Percentiles rank a stretch among this genome's conserved stretches.
Conservation (phyloP, 1,140 invertebrate species). For the Cydia splendana region DNA sequence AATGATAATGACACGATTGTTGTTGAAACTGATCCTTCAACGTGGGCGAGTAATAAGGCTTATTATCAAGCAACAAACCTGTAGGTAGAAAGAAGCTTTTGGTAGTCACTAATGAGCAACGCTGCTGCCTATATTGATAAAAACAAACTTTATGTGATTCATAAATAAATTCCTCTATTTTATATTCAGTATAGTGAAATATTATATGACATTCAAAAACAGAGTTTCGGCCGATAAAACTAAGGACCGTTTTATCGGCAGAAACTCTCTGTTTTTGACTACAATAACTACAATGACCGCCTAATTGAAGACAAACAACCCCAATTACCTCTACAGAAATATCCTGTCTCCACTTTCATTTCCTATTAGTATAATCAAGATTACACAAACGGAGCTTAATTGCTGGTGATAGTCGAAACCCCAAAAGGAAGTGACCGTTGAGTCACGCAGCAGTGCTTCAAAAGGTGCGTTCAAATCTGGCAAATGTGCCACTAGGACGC, state of each 20-base stretch:
- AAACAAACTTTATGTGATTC: not conserved
- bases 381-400: constrained; percentile 19
- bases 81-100: no score
- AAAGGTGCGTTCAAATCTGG: not conserved
- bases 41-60: not conserved
- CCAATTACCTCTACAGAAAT: constrained; percentile 1
- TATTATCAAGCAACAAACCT: constrained; percentile 5
- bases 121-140: not conserved
- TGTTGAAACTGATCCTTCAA: not conserved
- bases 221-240: not conserved
- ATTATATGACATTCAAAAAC: no score
- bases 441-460: not conserved
- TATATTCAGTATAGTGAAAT: no score
- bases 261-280: no score
- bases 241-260: no score
- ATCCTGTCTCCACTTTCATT: constrained; percentile 9
- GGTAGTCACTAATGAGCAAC: not conserved
- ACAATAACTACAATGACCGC: no score
- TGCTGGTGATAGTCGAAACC: constrained; percentile 4
- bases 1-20: not conserved
- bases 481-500: not conserved
- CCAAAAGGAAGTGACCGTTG: constrained; percentile 5
- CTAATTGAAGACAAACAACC: not conserved
- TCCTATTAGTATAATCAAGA: constrained; percentile 12
- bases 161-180: not conserved